These are phyloP conservation scores for Gobionotothen gibberifrons DNA, from an alignment of 2,797 vertebrate species.

Conservation along the genomic window DNA sequence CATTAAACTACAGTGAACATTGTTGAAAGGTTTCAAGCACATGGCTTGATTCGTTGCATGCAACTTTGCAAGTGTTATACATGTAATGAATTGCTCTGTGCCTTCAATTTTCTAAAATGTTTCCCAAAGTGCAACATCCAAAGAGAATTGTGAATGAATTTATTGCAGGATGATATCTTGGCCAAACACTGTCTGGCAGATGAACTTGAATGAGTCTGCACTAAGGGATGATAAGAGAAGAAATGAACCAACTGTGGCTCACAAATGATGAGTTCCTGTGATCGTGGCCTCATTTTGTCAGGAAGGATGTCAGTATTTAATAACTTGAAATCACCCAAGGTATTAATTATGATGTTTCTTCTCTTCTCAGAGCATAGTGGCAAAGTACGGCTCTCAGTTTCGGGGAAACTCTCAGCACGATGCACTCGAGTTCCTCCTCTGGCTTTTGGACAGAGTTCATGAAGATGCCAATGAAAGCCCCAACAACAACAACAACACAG, in stretches of 20 bases:
- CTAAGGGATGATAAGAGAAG: conserved; percentile 12
- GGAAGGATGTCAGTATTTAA: conserved; percentile 14
- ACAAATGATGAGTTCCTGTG: conserved; percentile 13
- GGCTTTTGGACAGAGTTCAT: conserved; percentile 92
- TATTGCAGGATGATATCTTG: conserved; percentile 16
- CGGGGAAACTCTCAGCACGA: conserved; percentile 94
- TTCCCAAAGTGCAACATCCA: background rate
- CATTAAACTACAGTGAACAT: background rate
- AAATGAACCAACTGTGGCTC: conserved; percentile 3
- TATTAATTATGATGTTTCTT: conserved; percentile 30
- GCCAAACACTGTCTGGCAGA: conserved; percentile 15
- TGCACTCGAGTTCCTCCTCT: conserved; percentile 95
- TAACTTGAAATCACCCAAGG: conserved; percentile 23
- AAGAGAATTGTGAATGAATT: conserved; percentile 25
- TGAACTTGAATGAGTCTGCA: conserved; percentile 8
- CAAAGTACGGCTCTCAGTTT: conserved; percentile 93
- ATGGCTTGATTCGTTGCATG: background rate
- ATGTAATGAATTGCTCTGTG: background rate
- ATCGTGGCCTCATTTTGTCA: conserved; percentile 21
- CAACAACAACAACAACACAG: conserved; percentile 63
- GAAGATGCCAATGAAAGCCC: conserved; percentile 87
- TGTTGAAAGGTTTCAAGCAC: background rate
- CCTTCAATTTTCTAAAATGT: background rate
- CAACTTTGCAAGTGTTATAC: background rate
- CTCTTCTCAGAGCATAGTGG: conserved; percentile 87